phyloP scores from a whole-genome alignment of 2,113 vertebrate species.

The Cyrtonyx montezumae region DNA sequence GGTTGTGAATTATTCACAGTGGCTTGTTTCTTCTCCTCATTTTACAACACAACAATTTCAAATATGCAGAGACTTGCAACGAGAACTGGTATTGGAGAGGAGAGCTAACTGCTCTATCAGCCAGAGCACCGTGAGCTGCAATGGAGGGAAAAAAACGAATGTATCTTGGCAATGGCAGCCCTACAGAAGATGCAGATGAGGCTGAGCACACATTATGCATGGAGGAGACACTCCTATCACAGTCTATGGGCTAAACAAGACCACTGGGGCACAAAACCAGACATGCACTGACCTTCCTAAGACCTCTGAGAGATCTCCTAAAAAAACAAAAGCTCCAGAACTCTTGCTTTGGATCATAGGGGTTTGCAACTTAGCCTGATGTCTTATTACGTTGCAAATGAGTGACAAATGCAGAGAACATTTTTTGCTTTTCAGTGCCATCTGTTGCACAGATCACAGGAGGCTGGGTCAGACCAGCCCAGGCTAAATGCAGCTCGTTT shows the following conservation, averaged over 20 bases:
- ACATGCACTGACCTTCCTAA: background rate
- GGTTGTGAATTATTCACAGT: slow-evolving; percentile 77
- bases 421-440: background rate
- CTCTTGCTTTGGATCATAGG: background rate
- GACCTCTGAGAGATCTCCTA: background rate
- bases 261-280: background rate
- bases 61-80: slow-evolving; percentile 72
- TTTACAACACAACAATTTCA: slow-evolving; percentile 75
- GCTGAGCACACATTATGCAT: slow-evolving; percentile 55
- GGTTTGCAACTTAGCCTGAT: background rate
- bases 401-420: background rate
- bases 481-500: background rate
- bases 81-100: slow-evolving; percentile 44
- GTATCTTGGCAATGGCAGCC: slow-evolving; percentile 14
- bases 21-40: slow-evolving; percentile 65
- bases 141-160: background rate
- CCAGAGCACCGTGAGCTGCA: background rate
- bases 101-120: background rate
- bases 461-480: background rate
- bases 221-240: background rate
- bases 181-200: slow-evolving; percentile 18
- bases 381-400: background rate
- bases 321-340: background rate
- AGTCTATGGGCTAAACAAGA: background rate
- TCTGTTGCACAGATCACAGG: background rate